phyloP scores from a whole-genome alignment of 2,797 vertebrate species.

The Clarias platycephalus region DNA sequence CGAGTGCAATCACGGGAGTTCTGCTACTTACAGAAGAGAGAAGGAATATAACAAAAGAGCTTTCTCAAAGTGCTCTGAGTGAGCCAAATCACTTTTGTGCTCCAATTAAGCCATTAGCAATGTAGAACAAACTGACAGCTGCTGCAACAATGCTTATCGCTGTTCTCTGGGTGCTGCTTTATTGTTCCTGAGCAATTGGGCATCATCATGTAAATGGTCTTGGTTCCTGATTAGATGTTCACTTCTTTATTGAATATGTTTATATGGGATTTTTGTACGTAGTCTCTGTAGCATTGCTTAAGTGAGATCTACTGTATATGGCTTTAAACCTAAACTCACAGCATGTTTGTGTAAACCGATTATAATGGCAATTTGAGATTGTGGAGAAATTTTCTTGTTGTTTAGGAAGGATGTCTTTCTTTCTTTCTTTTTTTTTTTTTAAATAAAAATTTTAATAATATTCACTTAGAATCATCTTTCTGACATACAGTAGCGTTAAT shows the following conservation, averaged over 20 bases:
- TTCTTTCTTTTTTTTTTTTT: neutral
- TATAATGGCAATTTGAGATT: neutral
- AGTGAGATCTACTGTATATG: constrained; percentile 22
- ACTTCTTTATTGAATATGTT: constrained; percentile 36
- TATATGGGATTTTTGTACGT: neutral
- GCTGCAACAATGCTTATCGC: constrained; percentile 8
- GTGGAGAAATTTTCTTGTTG: neutral
- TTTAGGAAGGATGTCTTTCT: neutral
- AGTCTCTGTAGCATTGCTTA: constrained; percentile 17
- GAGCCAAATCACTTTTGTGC: constrained; percentile 41
- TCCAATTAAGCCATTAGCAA: constrained; percentile 53
- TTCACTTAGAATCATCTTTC: too few relatives aligned
- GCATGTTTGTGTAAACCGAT: neutral
- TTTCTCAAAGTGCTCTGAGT: constrained; percentile 42
- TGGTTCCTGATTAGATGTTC: constrained; percentile 22
- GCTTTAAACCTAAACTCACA: neutral
- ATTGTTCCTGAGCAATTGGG: constrained; percentile 13
- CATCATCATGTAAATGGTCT: constrained; percentile 26
- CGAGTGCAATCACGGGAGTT: neutral
- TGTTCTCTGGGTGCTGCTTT: constrained; percentile 35
- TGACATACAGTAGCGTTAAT: too few relatives aligned
- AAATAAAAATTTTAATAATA: too few relatives aligned
- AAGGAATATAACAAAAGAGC: neutral
- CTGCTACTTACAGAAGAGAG: neutral
- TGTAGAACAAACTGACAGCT: constrained; percentile 49